Base-by-base conservation (phyloP, 1,140 invertebrate species). In the Pachypeltis micranthus region DNA sequence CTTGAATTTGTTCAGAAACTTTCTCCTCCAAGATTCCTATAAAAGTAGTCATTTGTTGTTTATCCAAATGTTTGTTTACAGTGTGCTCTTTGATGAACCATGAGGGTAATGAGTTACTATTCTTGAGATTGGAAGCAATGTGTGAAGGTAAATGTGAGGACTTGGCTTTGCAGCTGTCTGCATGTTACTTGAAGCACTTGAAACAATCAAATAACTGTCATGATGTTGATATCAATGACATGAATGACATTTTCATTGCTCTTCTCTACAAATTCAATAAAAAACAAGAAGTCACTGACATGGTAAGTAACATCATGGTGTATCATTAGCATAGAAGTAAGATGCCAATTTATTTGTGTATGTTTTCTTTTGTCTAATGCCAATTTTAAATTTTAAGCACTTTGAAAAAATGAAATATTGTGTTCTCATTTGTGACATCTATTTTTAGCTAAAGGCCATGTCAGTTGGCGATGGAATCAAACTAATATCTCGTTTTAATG, bases 141-240 rank as follows among this genome's bases (percentile, higher is more conserved):
- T 62, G 59, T 29, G 64, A 65, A 59, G 64, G 54, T 39, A 61
- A 62, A 23, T 65, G 64, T 58, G 60, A 62, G 28, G 64, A 65
- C 51, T 62, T 65, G 39, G 64, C 64, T 34, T 26, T 62, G 7
- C 54, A 57, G 29, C 27, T 65, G 29, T 54, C 64, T 1, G 51
- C 51, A 16, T 44, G 47, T n/a, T 34, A 28, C 39, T 61, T 65
- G 24, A 62, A 62, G 28, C 61, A 65, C 31, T 21, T 61, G 27
- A 21, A 34, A 14, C 34, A 59, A 25, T 64, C 27, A 7, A 60
- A 44, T 47, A 58, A 29, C 21, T 64, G 44, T 26, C 24, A 59
- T 27, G 55, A 62, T 10, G 44, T 26, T 47, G 55, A 62, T 16
- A 28, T 59, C 24, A 39, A 65, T 47, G 19, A 61, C 19, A 58